Base-by-base conservation (phyloP, 2,888 invertebrate species). In the Ichneumoninae sp. region DNA sequence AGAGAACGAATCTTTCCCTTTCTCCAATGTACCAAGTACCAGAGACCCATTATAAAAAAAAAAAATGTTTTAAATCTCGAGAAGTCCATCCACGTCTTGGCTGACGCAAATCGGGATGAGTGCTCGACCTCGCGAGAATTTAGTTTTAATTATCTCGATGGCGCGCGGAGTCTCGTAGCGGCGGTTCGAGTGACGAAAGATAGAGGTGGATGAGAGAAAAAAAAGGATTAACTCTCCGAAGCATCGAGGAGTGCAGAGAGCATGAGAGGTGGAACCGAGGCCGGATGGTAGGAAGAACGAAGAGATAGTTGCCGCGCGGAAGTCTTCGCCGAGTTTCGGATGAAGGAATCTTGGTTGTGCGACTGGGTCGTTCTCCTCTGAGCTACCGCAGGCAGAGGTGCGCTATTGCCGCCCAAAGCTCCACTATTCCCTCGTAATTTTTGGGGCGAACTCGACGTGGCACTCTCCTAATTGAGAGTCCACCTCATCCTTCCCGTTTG, bases 391-490 rank as follows among this genome's bases (percentile, higher is more conserved):
- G 62, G 16, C 30, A 72, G 40, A 40, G 40, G 47, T 16, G 16
- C 54, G 65, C 22, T 4, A 19, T 40, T 22, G 52, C 66, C 65
- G 36, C 66, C 30, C n/a, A 76, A 50, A 52, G 30, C 62, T 16
- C 66, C 36, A 22, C 22, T 54, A 30, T 65, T 66, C 44, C 22
- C 26, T 86, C 79, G 88, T 86, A 86, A 86, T 90, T 90, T 89
- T 90, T 88, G 85, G 86, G 86, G 86, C 87, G 86, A 86, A 89
- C 87, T 87, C 87, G 80, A 87, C 80, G 83, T 82, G 86, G 86
- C 87, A 89, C 89, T 90, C 84, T 86, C 85, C 85, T 89, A 90
- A 90, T 89, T 90, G 90, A 87, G 83, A 89, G 86, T 83, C 84
- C 76, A 86, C 72, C 86, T 86, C 86, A 83, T 83, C 83, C 83